A percentile compares a stretch with the other conserved stretches of the same genome.
Evolutionary conservation across 2,888 invertebrate species (phyloP).

Genomic region (Mellilla xanthometata): DNA sequence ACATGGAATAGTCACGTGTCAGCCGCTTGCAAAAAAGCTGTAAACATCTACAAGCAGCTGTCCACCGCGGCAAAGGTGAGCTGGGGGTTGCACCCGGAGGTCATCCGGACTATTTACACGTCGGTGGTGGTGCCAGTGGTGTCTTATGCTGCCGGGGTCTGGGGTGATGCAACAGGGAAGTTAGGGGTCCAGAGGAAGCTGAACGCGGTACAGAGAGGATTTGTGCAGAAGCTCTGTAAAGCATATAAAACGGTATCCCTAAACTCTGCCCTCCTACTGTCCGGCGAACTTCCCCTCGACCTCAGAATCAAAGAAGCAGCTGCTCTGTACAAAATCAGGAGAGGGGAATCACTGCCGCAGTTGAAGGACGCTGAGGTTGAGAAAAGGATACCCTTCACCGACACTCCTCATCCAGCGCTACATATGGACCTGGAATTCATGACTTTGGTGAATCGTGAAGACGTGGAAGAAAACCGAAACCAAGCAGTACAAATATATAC

Average conservation of each 20-base stretch:
- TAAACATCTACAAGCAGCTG: conserved; percentile 3
- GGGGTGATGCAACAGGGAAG: too few relatives aligned
- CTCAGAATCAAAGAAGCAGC: conserved; percentile 12
- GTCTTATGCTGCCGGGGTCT: too few relatives aligned
- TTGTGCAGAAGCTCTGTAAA: conserved; percentile 16
- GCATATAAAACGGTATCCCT: conserved; percentile 22
- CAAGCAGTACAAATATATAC: conserved; percentile 4
- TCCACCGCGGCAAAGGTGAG: not conserved
- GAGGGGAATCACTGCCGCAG: too few relatives aligned
- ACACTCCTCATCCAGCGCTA: conserved; percentile 7
- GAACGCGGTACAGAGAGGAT: conserved; percentile 11
- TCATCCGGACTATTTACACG: too few relatives aligned
- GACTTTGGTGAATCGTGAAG: conserved; percentile 6
- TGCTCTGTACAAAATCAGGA: conserved; percentile 5
- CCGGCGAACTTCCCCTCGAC: conserved; percentile 16
- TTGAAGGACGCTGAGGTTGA: too few relatives aligned
- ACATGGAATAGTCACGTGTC: not conserved
- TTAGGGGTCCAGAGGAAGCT: too few relatives aligned
- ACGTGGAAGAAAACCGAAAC: not conserved
- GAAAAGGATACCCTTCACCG: not conserved
- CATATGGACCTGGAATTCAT: conserved; percentile 1
- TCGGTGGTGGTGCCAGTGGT: too few relatives aligned
- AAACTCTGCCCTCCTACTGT: conserved; percentile 17
- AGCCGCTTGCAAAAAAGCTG: not conserved
- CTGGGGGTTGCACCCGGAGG: conserved; percentile 8